phyloP scores from a whole-genome alignment of 2,113 vertebrate genomes.

The Tympanuchus pallidicinctus region DNA sequence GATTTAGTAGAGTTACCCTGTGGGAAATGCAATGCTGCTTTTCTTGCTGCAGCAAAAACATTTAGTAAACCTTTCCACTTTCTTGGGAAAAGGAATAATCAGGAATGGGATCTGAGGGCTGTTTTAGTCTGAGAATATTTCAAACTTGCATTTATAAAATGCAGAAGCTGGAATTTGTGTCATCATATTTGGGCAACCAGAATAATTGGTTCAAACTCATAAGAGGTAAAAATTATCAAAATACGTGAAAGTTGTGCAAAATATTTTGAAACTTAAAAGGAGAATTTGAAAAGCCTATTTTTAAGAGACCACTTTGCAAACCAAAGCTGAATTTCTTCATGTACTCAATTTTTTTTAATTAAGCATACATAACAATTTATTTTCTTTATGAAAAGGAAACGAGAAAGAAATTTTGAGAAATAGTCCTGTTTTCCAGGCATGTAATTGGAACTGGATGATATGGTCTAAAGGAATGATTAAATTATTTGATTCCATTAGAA shows the following conservation, averaged over 20 bases:
- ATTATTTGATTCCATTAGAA: neutral
- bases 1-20: neutral
- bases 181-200: neutral
- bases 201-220: neutral
- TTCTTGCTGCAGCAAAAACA: neutral
- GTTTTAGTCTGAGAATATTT: neutral
- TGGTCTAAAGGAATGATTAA: neutral
- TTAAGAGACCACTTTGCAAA: neutral
- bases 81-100: neutral
- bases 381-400: neutral
- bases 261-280: neutral
- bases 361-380: fast-evolving
- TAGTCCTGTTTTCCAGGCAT: neutral
- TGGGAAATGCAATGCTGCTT: neutral
- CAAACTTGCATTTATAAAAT: neutral
- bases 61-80: neutral
- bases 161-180: neutral
- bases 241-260: neutral
- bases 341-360: neutral
- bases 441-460: neutral
- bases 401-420: neutral
- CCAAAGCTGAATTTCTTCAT: neutral
- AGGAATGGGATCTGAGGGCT: neutral
- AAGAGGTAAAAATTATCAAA: neutral
- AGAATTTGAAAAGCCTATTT: neutral